Evolutionary conservation across 2,888 invertebrate species (phyloP).

Genomic region (Papilio demoleus): DNA sequence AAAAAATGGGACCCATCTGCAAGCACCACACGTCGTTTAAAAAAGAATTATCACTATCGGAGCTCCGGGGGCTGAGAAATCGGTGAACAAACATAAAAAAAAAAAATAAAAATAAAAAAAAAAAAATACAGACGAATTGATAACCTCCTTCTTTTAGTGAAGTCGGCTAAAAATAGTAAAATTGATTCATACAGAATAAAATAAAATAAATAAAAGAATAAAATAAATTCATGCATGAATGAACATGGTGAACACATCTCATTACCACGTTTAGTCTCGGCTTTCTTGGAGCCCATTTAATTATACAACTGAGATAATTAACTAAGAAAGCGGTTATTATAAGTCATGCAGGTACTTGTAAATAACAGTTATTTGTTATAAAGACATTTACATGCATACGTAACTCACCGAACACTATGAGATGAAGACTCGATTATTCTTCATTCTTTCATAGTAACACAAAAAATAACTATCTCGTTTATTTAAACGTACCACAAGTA

Average conservation of each 20-base stretch:
- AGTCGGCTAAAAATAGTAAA: too few relatives aligned
- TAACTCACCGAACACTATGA: slow-evolving; percentile 46
- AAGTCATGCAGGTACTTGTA: slow-evolving; percentile 70
- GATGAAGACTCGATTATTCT: slow-evolving; percentile 32
- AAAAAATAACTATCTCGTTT: slow-evolving; percentile 64
- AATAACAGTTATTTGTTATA: slow-evolving; percentile 70
- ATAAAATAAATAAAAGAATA: too few relatives aligned
- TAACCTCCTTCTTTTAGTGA: too few relatives aligned
- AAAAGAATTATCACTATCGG: too few relatives aligned
- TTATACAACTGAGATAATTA: slow-evolving; percentile 61
- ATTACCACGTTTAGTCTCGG: slow-evolving; percentile 17
- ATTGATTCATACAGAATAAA: too few relatives aligned
- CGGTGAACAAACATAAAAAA: too few relatives aligned
- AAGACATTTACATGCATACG: slow-evolving; percentile 64
- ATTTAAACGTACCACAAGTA: slow-evolving; percentile 61
- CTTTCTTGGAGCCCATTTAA: slow-evolving; percentile 29
- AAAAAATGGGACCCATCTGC: too few relatives aligned
- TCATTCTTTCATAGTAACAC: background rate
- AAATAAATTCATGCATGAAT: background rate
- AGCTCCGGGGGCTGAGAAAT: too few relatives aligned
- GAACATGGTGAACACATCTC: slow-evolving; percentile 6
- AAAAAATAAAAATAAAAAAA: too few relatives aligned
- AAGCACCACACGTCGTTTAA: too few relatives aligned
- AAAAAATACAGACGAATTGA: too few relatives aligned
- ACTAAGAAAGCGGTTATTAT: slow-evolving; percentile 69